Base-by-base conservation (phyloP, 64 coral and sea anemone species). In the Acropora tenuis region DNA sequence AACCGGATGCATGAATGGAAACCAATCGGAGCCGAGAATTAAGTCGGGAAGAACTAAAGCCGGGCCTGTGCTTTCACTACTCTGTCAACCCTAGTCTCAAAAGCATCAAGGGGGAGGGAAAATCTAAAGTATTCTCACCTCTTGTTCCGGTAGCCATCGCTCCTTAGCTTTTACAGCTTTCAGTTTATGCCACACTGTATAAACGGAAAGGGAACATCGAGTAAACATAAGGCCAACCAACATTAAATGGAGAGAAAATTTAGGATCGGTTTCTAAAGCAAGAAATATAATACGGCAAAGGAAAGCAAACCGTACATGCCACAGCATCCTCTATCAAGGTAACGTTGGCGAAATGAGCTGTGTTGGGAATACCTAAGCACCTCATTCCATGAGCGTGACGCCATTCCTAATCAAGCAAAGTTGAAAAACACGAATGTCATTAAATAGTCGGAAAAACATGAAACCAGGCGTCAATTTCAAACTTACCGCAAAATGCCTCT, bases 281-380 rank as follows among this genome's bases (percentile, higher is more conserved):
- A 71, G 16, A 53, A 50, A 41, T 87, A 16, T 43, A 16, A 20
- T 58, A 45, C 11, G 77, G 40, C 1, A 7, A 63, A 42, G 6
- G n/a, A 47, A 48, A 48, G 15, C 13, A 63, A 86, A 20, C 45
- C 80, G 61, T 96, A 99, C 97, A 85, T 92, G 97, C 97, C 50
- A 99, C 90, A 72, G 97, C 97, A 77, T 99, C 97, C 60, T 95
- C 94, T 43, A 99, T 99, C 11, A 96, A 85, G 15, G 97, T 99
- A 50, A 99, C 97, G 74, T 99, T 99, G 48, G 97, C 97, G 89
- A 99, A 99, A 88, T 99, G 97, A 48, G 97, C 97, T 30, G 97
- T 99, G 86, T 99, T 99, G 12, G 97, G 97, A 30, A 99, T 99
- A 11, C 94, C 94, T 4, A 99, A 80, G 89, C 97, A 99, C 48